Evolutionary conservation across 2,113 vertebrate genomes (phyloP).

Genomic region (Chaetorhynchus papuensis): DNA sequence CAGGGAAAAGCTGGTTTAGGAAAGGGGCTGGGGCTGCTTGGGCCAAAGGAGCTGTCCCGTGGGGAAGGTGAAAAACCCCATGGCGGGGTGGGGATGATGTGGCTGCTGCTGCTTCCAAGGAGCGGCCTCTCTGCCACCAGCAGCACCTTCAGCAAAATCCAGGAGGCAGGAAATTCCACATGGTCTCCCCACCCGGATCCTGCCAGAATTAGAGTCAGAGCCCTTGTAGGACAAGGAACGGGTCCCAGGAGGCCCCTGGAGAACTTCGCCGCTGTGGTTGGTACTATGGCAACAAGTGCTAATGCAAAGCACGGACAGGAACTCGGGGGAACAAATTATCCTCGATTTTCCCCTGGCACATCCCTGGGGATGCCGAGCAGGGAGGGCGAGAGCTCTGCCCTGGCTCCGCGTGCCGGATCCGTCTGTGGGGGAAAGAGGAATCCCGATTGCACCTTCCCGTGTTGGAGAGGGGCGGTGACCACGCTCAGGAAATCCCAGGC

Average conservation of each 20-base stretch:
- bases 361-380: fast-evolving
- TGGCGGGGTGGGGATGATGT: neutral
- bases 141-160: neutral
- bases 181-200: neutral
- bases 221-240: neutral
- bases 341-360: neutral
- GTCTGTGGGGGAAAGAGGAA: fast-evolving
- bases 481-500: fast-evolving
- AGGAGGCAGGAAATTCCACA: neutral
- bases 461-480: fast-evolving
- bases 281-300: slow-evolving; percentile 36
- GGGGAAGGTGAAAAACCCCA: neutral
- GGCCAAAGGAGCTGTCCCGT: neutral
- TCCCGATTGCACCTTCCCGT: fast-evolving
- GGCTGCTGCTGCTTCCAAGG: neutral
- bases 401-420: fast-evolving
- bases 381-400: neutral
- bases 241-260: neutral
- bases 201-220: neutral
- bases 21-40: neutral
- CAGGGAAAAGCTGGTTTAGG: fast-evolving
- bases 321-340: neutral
- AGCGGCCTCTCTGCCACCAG: fast-evolving
- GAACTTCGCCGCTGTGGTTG: fast-evolving
- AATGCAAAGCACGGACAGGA: neutral